These are phyloP conservation scores for Epizoanthus ramosus DNA, from an alignment of 92 coral and sea anemone species.

Conservation along the genomic window DNA sequence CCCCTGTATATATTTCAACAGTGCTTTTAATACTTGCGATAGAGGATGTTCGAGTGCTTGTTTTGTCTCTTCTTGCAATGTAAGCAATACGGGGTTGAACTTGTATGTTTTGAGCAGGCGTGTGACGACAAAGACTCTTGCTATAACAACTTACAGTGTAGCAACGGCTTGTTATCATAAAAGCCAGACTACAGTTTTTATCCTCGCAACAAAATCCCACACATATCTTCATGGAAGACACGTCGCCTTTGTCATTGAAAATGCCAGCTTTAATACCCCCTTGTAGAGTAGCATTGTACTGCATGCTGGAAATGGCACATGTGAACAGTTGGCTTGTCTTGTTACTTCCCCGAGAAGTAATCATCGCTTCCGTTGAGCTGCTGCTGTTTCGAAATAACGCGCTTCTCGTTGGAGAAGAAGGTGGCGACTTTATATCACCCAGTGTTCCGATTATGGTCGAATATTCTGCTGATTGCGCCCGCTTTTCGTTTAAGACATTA, in stretches of 20 bases:
- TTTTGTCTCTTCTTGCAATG: constrained; percentile 24
- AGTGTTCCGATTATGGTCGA: neutral
- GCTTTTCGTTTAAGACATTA: neutral
- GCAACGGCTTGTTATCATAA: constrained; percentile 73
- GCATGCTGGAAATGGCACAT: constrained; percentile 45
- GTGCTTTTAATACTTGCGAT: neutral
- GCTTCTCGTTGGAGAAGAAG: neutral
- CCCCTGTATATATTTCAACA: neutral
- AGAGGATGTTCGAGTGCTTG: neutral
- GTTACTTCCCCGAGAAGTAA: no score
- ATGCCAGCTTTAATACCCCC: constrained; percentile 84
- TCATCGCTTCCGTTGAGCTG: neutral
- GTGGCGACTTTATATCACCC: neutral
- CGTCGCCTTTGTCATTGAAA: constrained; percentile 75
- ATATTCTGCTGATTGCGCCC: neutral
- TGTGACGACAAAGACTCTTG: constrained; percentile 64
- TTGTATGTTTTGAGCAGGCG: constrained; percentile 53
- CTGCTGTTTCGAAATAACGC: no score
- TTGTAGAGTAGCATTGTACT: constrained; percentile 63
- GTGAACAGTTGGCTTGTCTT: neutral
- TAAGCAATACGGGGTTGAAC: constrained; percentile 65
- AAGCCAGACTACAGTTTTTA: constrained; percentile 68
- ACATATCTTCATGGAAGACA: constrained; percentile 56
- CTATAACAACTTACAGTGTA: constrained; percentile 83
- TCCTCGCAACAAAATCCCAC: constrained; percentile 68